Base-by-base conservation (phyloP, 2,888 invertebrate genomes). In the Acholoe squamosa region DNA sequence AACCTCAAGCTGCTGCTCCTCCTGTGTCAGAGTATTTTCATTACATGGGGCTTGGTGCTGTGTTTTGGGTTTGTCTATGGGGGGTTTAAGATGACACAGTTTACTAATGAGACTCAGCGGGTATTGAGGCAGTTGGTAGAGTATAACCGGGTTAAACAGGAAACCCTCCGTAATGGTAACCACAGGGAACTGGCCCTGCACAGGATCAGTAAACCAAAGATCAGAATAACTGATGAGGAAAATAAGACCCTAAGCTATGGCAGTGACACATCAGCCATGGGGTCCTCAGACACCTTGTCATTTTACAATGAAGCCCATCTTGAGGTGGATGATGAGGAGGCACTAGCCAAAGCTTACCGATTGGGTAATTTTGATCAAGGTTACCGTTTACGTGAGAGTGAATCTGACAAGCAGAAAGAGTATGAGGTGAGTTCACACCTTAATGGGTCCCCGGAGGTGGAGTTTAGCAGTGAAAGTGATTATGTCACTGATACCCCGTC, bases 51-150 rank as follows among this genome's bases (percentile, higher is more conserved):
- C 80, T 93, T 96, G 89, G 95, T 96, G 91, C 95, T 97, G 90
- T 97, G 97, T 93, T 94, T 96, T 86, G 96, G 96, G n/a, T 97
- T 97, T 93, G 96, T 97, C 52, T 96, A 96, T 92, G 96, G 96
- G 84, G 96, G 97, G 52, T 96, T 96, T 93, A 96, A 96, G 92
- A 96, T 96, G 90, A 96, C 96, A 93, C 93, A 95, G 89, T 93
- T 92, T 80, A 92, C 92, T 5, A 71, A 80, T 12, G 94, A 94
- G 56, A 92, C 93, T 0, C 91, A 93, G 77, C 90, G 91, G 25
- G 93, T 92, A 0, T 84, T 93, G 14, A 92, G 92, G 33, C 93
- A 94, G 52, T 89, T 93, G 52, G 90, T 90, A 43, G 89, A 84
- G 22, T 93, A 93, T 86, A 54, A 90, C 28, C 96, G 90, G 12